A percentile compares a stretch with the other conserved stretches of the same genome.
phyloP scores from a whole-genome alignment of 2,888 invertebrate genomes.

The Matsumyia berberina region DNA sequence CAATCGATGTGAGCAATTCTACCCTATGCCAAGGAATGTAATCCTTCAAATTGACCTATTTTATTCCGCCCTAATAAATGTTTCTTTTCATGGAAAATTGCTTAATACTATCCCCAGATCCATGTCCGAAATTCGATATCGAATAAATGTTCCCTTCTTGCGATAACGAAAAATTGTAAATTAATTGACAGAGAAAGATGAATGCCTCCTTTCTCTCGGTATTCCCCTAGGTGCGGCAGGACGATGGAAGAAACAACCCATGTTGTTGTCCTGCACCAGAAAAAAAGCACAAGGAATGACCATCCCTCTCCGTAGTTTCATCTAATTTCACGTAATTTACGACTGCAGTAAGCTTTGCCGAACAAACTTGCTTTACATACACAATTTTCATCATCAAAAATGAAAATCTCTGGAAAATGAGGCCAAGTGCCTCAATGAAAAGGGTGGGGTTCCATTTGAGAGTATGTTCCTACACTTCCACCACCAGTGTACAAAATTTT shows the following conservation, averaged over 20 bases:
- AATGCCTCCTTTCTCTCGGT: not conserved
- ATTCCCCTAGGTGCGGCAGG: no score
- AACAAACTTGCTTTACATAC: constrained; percentile 39
- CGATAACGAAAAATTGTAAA: constrained; percentile 7
- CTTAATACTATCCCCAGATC: not conserved
- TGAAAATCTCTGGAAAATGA: constrained; percentile 63
- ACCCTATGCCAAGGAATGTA: no score
- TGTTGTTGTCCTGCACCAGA: constrained; percentile 1
- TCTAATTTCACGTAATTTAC: constrained; percentile 63
- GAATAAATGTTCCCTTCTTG: not conserved
- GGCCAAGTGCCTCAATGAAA: constrained; percentile 69
- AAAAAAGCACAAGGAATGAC: not conserved
- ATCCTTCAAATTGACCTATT: constrained; percentile 30
- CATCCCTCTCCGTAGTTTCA: constrained; percentile 36
- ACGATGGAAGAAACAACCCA: no score
- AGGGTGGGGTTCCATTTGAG: constrained; percentile 71
- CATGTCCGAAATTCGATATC: constrained; percentile 23
- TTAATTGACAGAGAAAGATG: not conserved
- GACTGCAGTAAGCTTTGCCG: constrained; percentile 57
- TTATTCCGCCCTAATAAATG: not conserved
- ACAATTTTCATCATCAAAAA: constrained; percentile 61
- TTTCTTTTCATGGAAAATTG: no score
- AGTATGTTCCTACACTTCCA: constrained; percentile 45
- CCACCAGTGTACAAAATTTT: constrained; percentile 62
- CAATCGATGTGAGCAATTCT: no score